These are phyloP conservation scores for Melinaea marsaeus DNA, from an alignment of 2,888 invertebrate genomes.

Conservation along the genomic window DNA sequence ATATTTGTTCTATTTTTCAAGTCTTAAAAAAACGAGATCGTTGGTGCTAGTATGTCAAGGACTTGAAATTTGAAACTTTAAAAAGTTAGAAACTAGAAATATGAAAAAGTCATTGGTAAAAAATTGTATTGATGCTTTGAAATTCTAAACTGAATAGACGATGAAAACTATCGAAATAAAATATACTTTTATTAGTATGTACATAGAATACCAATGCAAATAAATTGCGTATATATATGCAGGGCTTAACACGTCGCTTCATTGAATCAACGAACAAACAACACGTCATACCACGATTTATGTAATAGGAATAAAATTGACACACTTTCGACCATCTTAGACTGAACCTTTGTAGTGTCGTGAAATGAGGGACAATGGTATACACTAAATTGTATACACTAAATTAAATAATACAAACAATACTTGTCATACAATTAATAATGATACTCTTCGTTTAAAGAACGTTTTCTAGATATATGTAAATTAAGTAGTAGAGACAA, in stretches of 20 bases:
- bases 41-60: not conserved
- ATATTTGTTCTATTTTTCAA: not conserved
- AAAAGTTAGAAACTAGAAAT: not conserved
- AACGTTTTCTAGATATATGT: too few relatives aligned
- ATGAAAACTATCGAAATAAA: too few relatives aligned
- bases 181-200: too few relatives aligned
- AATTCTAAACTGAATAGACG: too few relatives aligned
- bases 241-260: not conserved
- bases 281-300: not conserved
- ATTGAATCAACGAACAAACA: not conserved
- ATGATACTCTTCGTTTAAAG: too few relatives aligned
- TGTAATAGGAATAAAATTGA: conserved; percentile 3
- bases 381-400: too few relatives aligned
- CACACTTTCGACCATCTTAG: not conserved
- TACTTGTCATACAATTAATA: too few relatives aligned
- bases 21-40: not conserved
- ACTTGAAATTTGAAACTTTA: not conserved
- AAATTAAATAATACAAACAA: too few relatives aligned
- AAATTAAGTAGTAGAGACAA: too few relatives aligned
- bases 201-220: too few relatives aligned
- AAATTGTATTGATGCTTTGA: too few relatives aligned
- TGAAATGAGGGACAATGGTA: not conserved
- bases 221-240: not conserved
- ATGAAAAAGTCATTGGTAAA: too few relatives aligned
- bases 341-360: not conserved